Conservation (phyloP, 2,797 vertebrate genomes). For the Spea hammondii region DNA sequence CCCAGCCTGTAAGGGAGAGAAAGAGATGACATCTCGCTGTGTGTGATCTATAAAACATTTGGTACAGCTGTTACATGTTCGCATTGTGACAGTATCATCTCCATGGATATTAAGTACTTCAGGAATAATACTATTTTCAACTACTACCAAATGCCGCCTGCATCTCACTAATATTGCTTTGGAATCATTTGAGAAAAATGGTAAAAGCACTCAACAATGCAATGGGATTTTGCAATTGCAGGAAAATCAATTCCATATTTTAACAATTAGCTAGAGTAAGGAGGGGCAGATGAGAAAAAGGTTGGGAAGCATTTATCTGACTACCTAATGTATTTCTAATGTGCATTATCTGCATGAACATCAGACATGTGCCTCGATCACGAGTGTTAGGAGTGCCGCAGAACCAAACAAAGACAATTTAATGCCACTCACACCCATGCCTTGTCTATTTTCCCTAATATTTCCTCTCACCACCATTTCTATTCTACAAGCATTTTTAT, state of each 20-base stretch:
- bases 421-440: too few relatives aligned
- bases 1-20: neutral
- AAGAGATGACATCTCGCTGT: slow-evolving; percentile 1
- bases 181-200: neutral
- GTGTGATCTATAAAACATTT: neutral
- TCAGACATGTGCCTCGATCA: too few relatives aligned
- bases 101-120: neutral
- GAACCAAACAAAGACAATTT: too few relatives aligned
- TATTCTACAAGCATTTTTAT: too few relatives aligned
- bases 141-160: neutral
- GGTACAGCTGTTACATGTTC: slow-evolving; percentile 13
- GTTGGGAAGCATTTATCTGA: too few relatives aligned
- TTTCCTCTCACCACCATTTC: too few relatives aligned
- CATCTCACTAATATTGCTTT: slow-evolving; percentile 1
- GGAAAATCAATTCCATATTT: neutral
- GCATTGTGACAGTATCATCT: neutral
- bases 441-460: too few relatives aligned
- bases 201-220: neutral
- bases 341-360: too few relatives aligned
- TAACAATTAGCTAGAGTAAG: too few relatives aligned
- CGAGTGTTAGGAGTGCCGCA: too few relatives aligned
- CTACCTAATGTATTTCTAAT: too few relatives aligned
- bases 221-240: neutral
- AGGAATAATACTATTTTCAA: neutral
- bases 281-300: too few relatives aligned